A percentile compares a stretch with the other conserved stretches of the same genome.
Conservation (phyloP, 2,113 vertebrate genomes). For the Calyptommatus sinebrachiatus region DNA sequence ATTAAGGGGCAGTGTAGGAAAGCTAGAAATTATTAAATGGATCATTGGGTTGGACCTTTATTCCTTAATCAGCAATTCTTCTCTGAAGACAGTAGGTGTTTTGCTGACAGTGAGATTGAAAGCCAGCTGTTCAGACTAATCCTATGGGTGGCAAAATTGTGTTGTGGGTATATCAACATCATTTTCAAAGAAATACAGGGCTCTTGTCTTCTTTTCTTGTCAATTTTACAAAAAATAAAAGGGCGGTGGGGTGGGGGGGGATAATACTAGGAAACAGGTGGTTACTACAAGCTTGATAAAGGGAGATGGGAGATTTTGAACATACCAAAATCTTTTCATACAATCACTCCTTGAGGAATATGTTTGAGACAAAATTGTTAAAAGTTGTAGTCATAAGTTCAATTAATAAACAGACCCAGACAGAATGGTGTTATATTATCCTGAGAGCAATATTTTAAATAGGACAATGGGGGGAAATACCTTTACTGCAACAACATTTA, state of each 20-base stretch:
- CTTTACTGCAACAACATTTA: constrained; percentile 22
- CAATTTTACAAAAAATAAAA: neutral
- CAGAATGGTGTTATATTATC: constrained; percentile 21
- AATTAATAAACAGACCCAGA: constrained; percentile 38
- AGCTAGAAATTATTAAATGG: constrained; percentile 36
- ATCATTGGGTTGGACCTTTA: constrained; percentile 29
- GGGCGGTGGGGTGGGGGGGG: neutral
- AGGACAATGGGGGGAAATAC: neutral
- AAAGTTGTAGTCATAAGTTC: neutral
- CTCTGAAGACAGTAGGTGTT: constrained; percentile 11
- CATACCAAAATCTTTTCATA: constrained; percentile 7
- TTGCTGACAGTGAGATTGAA: constrained; percentile 25
- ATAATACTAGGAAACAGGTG: constrained; percentile 25
- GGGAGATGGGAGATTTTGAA: constrained; percentile 28
- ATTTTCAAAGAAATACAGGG: constrained; percentile 6
- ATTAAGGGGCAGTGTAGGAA: constrained; percentile 27
- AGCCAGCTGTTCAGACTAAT: constrained; percentile 13
- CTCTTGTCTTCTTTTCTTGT: neutral
- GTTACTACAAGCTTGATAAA: constrained; percentile 1
- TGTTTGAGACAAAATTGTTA: constrained; percentile 1
- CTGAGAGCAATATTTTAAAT: constrained; percentile 21
- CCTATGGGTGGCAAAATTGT: fast-evolving
- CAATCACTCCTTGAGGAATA: constrained; percentile 5
- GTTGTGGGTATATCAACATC: neutral
- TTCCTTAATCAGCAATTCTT: constrained; percentile 34